These are phyloP conservation scores for Lasioglossum villosulum DNA, from an alignment of 2,888 invertebrate genomes.

Conservation along the genomic window DNA sequence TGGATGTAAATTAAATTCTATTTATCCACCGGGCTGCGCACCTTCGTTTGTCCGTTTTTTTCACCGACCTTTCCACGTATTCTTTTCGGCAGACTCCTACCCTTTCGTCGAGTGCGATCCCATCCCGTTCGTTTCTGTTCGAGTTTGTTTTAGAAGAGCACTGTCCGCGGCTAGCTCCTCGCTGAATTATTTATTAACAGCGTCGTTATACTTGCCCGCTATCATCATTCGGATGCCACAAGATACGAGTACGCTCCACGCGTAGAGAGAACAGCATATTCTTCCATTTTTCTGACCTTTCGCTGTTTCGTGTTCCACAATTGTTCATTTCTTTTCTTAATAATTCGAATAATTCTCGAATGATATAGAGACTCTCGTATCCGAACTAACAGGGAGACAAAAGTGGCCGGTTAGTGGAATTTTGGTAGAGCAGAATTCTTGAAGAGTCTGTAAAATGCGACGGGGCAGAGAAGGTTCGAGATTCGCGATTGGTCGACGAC, in stretches of 20 bases:
- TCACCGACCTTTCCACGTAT: not conserved
- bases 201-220: not conserved
- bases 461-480: not conserved
- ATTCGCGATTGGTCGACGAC: not conserved
- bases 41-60: not conserved
- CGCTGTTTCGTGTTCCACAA: too few species aligned
- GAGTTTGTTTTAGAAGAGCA: conserved; percentile 27
- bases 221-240: not conserved
- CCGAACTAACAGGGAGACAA: too few species aligned
- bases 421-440: too few species aligned
- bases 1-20: conserved; percentile 56
- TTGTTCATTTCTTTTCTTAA: too few species aligned
- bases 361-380: too few species aligned
- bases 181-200: not conserved
- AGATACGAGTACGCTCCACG: not conserved
- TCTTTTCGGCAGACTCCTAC: not conserved
- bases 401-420: too few species aligned
- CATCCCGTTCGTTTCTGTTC: not conserved
- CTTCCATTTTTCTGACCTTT: too few species aligned
- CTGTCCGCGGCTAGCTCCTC: not conserved
- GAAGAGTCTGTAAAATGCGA: too few species aligned
- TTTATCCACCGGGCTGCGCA: conserved; percentile 36
- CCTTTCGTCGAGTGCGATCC: not conserved
- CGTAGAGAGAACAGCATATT: not conserved
- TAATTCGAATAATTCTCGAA: too few species aligned